These are phyloP conservation scores for Pteronotus mesoamericanus DNA, from an alignment of 2,797 vertebrate species.

Conservation along the genomic window DNA sequence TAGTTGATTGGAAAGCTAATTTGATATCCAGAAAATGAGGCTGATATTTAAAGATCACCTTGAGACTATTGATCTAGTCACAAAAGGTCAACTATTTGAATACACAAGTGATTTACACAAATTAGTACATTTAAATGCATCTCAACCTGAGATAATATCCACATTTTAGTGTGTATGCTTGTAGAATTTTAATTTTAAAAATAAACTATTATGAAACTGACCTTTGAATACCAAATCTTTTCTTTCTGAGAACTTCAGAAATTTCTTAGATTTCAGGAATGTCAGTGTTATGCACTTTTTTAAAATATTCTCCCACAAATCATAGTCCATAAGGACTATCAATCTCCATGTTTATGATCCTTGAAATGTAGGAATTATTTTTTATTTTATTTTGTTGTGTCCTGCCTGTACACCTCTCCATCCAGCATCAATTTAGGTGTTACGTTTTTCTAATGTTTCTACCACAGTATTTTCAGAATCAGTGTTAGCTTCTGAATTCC, in stretches of 20 bases:
- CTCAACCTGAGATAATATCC: slow-evolving; percentile 9
- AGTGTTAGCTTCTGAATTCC: background rate
- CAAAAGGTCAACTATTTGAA: slow-evolving; percentile 48
- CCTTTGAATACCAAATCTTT: background rate
- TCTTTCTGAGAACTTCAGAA: background rate
- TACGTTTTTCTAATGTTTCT: background rate
- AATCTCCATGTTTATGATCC: background rate
- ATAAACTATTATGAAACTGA: background rate
- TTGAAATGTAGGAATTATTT: background rate
- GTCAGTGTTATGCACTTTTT: background rate
- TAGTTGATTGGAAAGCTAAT: background rate
- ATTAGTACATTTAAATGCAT: slow-evolving; percentile 15
- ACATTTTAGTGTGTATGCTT: background rate
- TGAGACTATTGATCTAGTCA: slow-evolving; percentile 27
- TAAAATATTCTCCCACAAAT: background rate
- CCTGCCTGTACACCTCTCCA: background rate
- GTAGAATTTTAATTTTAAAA: slow-evolving; percentile 31
- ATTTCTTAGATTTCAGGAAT: background rate
- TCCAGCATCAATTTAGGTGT: background rate
- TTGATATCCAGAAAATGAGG: slow-evolving; percentile 21
- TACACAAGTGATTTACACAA: slow-evolving; percentile 22
- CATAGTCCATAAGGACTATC: background rate
- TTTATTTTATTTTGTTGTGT: background rate
- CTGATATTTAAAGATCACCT: slow-evolving; percentile 52
- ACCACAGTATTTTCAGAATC: background rate